These are phyloP conservation scores for Parnassius apollo DNA, from an alignment of 2,888 invertebrate species.

Conservation along the genomic window DNA sequence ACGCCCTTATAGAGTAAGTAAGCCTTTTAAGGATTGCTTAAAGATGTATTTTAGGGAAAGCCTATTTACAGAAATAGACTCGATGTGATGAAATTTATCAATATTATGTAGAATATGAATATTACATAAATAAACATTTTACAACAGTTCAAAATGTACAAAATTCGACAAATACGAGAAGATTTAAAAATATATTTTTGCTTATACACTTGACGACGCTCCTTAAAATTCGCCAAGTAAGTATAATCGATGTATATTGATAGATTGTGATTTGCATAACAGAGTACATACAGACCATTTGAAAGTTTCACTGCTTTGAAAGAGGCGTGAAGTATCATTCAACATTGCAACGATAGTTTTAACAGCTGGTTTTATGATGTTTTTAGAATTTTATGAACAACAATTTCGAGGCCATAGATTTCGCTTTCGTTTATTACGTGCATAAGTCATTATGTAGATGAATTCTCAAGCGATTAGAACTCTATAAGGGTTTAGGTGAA, in stretches of 20 bases:
- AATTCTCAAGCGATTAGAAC: slow-evolving; percentile 5
- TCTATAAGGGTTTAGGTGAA: slow-evolving; percentile 5
- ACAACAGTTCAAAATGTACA: too few species aligned
- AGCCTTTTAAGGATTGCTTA: too few species aligned
- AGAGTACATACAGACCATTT: slow-evolving; percentile 10
- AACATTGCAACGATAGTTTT: slow-evolving; percentile 28
- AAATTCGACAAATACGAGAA: too few species aligned
- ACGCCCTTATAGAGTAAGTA: too few species aligned
- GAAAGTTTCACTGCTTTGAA: slow-evolving; percentile 30
- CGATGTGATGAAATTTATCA: too few species aligned
- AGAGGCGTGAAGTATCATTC: slow-evolving; percentile 30
- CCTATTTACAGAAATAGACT: too few species aligned
- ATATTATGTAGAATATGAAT: too few species aligned
- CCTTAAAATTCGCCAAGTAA: background rate
- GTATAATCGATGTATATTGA: slow-evolving; percentile 5
- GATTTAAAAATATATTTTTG: too few species aligned
- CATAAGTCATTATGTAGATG: slow-evolving; percentile 16
- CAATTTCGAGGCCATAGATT: slow-evolving; percentile 23
- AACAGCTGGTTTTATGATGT: slow-evolving; percentile 33
- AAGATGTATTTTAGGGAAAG: too few species aligned
- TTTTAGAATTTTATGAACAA: slow-evolving; percentile 35
- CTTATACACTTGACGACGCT: too few species aligned
- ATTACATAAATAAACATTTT: too few species aligned
- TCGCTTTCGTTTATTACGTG: slow-evolving; percentile 25
- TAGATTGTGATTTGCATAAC: slow-evolving; percentile 19